Evolutionary conservation across 1,140 invertebrate species (phyloP).

Genomic region (Ephestia elutella): DNA sequence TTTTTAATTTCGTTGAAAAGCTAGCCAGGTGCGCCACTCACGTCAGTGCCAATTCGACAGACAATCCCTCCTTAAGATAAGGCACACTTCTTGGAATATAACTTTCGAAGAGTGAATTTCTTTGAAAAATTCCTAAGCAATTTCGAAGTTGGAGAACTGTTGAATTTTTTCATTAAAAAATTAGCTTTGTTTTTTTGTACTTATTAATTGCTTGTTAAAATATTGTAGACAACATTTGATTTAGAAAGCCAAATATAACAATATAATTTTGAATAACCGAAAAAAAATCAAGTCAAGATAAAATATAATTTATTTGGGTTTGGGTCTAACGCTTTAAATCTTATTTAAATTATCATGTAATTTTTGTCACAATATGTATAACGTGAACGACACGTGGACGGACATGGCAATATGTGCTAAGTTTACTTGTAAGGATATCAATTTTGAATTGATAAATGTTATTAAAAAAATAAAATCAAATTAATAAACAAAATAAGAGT

Average conservation of each 20-base stretch:
- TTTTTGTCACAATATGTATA: too few relatives aligned
- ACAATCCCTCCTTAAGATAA: constrained; percentile 47
- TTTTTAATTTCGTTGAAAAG: constrained; percentile 68
- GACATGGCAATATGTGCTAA: too few relatives aligned
- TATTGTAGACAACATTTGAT: too few relatives aligned
- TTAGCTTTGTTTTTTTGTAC: constrained; percentile 6
- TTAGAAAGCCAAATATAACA: too few relatives aligned
- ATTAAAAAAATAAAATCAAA: neutral
- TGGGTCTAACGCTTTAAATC: too few relatives aligned
- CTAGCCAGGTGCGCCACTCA: constrained; percentile 47
- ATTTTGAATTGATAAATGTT: too few relatives aligned
- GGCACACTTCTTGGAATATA: constrained; percentile 9
- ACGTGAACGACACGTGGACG: too few relatives aligned
- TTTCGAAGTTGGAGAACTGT: neutral
- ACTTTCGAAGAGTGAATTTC: neutral
- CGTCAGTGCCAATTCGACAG: constrained; percentile 48
- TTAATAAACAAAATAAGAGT: constrained; percentile 1
- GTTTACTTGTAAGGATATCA: neutral
- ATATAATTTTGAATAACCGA: too few relatives aligned
- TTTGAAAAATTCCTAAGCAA: neutral
- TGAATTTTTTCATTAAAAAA: constrained; percentile 15
- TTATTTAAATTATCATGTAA: too few relatives aligned
- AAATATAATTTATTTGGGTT: too few relatives aligned
- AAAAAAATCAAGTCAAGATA: too few relatives aligned
- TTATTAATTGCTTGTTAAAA: neutral